Conservation (phyloP, 2,888 invertebrate genomes). For the Ichneumoninae sp. region DNA sequence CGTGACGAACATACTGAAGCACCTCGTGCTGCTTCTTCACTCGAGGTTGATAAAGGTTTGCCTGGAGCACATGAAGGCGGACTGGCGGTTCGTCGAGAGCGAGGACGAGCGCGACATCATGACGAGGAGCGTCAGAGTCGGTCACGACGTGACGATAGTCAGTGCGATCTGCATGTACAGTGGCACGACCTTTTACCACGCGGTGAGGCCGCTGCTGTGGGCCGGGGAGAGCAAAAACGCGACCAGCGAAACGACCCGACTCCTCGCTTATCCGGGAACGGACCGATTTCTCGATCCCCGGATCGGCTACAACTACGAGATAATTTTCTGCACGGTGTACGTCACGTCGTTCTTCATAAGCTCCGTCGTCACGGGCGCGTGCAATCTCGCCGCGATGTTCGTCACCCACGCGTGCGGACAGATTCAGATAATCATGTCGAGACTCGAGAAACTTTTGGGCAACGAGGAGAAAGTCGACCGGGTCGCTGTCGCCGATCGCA, state of each 20-base stretch:
- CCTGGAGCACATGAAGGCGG: slow-evolving; percentile 55
- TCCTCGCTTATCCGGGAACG: slow-evolving; percentile 75
- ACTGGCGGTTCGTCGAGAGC: slow-evolving; percentile 64
- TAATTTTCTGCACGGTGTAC: slow-evolving; percentile 66
- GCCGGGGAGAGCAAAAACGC: slow-evolving; percentile 48
- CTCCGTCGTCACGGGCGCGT: slow-evolving; percentile 64
- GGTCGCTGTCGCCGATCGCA: not conserved
- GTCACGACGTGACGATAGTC: slow-evolving; percentile 62
- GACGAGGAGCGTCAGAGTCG: slow-evolving; percentile 41
- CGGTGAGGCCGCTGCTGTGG: slow-evolving; percentile 32
- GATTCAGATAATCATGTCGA: slow-evolving; percentile 65
- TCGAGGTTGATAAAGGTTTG: slow-evolving; percentile 46
- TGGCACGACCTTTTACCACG: slow-evolving; percentile 67
- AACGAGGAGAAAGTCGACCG: slow-evolving; percentile 54
- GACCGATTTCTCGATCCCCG: slow-evolving; percentile 67
- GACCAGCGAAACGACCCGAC: slow-evolving; percentile 70
- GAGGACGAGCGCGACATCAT: slow-evolving; percentile 63
- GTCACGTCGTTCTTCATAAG: slow-evolving; percentile 60
- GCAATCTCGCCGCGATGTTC: slow-evolving; percentile 69
- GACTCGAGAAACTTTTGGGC: slow-evolving; percentile 51
- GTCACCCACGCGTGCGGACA: slow-evolving; percentile 74
- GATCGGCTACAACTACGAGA: slow-evolving; percentile 67
- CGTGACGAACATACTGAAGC: slow-evolving; percentile 32
- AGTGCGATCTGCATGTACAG: slow-evolving; percentile 74
- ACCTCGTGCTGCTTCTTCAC: slow-evolving; percentile 28